These are phyloP conservation scores for Burhinus bistriatus DNA, from an alignment of 2,113 vertebrate species.

Conservation along the genomic window DNA sequence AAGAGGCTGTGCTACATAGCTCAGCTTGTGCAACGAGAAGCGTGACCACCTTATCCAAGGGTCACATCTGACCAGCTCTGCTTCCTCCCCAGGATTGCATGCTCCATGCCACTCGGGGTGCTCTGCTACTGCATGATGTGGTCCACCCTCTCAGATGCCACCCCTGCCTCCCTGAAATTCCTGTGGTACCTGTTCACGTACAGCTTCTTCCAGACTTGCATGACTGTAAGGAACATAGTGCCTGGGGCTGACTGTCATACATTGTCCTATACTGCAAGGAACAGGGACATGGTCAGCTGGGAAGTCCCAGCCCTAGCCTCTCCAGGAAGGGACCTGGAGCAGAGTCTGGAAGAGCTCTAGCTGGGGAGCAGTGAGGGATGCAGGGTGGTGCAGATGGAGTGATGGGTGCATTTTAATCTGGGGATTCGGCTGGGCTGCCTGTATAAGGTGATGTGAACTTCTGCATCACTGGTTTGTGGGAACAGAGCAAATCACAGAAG, in stretches of 20 bases:
- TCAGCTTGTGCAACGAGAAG: neutral
- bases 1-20: neutral
- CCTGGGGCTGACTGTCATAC: neutral
- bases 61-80: neutral
- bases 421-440: neutral
- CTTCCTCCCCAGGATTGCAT: constrained; percentile 52
- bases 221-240: constrained; percentile 68
- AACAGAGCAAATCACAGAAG: neutral
- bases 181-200: constrained; percentile 72
- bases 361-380: neutral
- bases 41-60: neutral
- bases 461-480: neutral
- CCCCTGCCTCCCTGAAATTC: constrained; percentile 52
- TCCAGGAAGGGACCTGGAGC: neutral
- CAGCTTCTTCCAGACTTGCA: constrained; percentile 78
- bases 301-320: neutral
- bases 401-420: neutral
- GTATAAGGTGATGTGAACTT: neutral
- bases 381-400: neutral
- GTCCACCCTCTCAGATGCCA: constrained; percentile 54
- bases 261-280: neutral
- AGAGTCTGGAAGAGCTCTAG: neutral
- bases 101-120: constrained; percentile 69
- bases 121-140: constrained; percentile 73
- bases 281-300: fast-evolving